A percentile compares a stretch with the other conserved stretches of the same genome.
phyloP scores from a whole-genome alignment of 2,888 invertebrate species.

The Drosophila birchii region DNA sequence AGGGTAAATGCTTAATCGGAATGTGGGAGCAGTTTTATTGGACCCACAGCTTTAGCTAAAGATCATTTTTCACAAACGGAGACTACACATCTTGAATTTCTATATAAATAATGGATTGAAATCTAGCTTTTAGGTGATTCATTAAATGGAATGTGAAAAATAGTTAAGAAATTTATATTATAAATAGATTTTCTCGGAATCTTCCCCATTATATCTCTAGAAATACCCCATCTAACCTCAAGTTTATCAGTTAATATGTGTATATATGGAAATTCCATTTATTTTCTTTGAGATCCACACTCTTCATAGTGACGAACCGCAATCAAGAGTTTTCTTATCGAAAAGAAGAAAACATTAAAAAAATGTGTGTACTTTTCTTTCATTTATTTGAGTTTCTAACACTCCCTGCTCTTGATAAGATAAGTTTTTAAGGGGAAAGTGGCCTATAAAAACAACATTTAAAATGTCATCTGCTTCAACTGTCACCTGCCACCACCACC shows the following conservation, averaged over 20 bases:
- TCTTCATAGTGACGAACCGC: conserved; percentile 16
- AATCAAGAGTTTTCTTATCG: conserved; percentile 30
- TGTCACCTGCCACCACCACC: conserved; percentile 44
- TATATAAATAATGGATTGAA: not conserved
- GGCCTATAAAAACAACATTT: not conserved
- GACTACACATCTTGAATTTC: not conserved
- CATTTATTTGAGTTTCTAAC: conserved; percentile 23
- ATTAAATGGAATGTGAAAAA: not conserved
- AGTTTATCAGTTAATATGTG: not conserved
- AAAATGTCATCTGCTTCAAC: not conserved
- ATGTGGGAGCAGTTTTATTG: conserved; percentile 15
- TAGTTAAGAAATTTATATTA: not conserved
- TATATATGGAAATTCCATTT: not conserved
- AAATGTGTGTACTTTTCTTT: conserved; percentile 1
- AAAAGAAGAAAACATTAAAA: not conserved
- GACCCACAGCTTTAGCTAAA: conserved; percentile 1
- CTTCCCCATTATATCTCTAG: not conserved
- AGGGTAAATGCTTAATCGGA: not conserved
- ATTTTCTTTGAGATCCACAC: not conserved
- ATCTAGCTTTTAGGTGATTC: not conserved
- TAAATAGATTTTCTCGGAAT: not conserved
- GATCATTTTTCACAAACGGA: not conserved
- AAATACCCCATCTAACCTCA: not conserved
- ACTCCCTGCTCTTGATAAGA: conserved; percentile 17
- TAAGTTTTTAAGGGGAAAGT: conserved; percentile 20